Percentiles rank a stretch among this genome's conserved stretches.
Evolutionary conservation across 2,888 invertebrate species (phyloP).

Genomic region (Hydroisotoma schaefferi): DNA sequence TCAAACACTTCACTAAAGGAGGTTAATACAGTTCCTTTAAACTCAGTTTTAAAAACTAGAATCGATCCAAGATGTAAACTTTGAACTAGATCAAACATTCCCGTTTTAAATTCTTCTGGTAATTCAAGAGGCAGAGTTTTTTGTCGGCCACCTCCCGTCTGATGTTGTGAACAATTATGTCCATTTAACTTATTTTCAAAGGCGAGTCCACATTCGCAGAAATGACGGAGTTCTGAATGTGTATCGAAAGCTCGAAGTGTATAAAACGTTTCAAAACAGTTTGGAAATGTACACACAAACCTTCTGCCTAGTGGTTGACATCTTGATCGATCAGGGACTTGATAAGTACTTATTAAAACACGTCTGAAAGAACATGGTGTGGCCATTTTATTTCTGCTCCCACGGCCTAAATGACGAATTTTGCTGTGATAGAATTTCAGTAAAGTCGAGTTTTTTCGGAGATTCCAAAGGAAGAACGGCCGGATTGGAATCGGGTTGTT

Average conservation of each 20-base stretch:
- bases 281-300: slow-evolving; percentile 1
- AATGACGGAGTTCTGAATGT: not conserved
- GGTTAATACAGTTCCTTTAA: not conserved
- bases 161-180: not conserved
- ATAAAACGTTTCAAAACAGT: not conserved
- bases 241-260: not conserved
- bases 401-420: too few species aligned
- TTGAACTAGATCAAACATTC: not conserved
- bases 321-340: not conserved
- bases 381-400: not conserved
- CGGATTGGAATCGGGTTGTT: not conserved
- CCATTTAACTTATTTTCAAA: not conserved
- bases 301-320: not conserved
- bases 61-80: not conserved
- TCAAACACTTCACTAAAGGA: slow-evolving; percentile 4
- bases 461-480: not conserved
- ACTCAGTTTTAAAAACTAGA: not conserved
- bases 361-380: not conserved
- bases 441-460: not conserved
- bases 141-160: not conserved
- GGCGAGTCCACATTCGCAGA: not conserved
- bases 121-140: too few species aligned
- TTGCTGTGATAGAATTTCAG: not conserved
- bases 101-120: not conserved
- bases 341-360: not conserved